Base-by-base conservation (phyloP, 2,797 vertebrate genomes). In the Silurus lanzhouensis region DNA sequence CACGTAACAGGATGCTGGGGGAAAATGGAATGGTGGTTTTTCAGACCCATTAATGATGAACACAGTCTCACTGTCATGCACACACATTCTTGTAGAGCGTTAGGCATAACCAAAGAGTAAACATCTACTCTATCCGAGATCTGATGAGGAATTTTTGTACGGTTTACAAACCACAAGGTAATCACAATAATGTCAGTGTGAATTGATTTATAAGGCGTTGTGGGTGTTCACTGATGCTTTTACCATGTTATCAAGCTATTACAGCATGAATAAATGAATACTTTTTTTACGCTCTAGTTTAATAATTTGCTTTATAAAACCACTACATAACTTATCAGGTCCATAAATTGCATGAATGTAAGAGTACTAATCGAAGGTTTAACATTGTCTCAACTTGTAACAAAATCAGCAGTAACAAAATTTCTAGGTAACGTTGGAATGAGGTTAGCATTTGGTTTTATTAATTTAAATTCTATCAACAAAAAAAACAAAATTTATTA, bases 1-100 rank as follows among this genome's bases (percentile, higher is more conserved):
- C 98, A 99, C 86, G 97, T 97, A 81, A 99, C 97, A 10, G 98
- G 98, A 94, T 99, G 97, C 98, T 99, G 90, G 89, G 81, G 89
- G 52, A 1, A 84, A 83, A 63, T 60, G 12, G 75, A 87, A 66
- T 67, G 57, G 38, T 44, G 68, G 57, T 52, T 77, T 77, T 86
- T 89, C 67, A 87, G 70, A 82, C 55, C 74, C 74, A 60, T 86
- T 83, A 84, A 79, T 80, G 84, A 61, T 38, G 22, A 46, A 74
- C 25, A 78, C 64, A 76, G n/a, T 64, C 68, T 80, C 3, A 8
- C 76, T 72, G 22, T 83, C 13, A 22, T 57, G 14, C 61, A 27
- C 64, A 46, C 20, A 6, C 9, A 38, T 52, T 31, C 13, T 79
- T 7, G 20, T 46, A 15, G 61, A 79, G 31, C 22, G n/a, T 31